Evolutionary conservation across 2,113 vertebrate species (phyloP).

Genomic region (Perognathus longimembris): DNA sequence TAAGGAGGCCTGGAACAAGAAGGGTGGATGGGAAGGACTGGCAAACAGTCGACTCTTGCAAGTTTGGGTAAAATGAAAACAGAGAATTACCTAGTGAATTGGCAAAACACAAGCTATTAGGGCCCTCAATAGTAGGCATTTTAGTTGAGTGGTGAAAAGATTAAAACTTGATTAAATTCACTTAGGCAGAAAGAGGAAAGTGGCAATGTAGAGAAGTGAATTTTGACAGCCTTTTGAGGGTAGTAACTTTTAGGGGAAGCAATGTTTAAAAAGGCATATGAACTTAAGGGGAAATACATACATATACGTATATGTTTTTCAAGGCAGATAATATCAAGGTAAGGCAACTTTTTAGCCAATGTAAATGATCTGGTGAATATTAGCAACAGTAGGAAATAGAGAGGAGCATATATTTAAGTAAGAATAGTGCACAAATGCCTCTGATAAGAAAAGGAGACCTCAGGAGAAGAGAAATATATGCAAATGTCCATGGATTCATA

Average conservation of each 20-base stretch:
- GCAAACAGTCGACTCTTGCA: background rate
- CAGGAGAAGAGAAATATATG: background rate
- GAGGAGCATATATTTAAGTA: background rate
- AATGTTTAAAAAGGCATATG: background rate
- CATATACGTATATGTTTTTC: background rate
- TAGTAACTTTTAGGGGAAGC: background rate
- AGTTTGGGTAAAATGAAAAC: constrained; percentile 23
- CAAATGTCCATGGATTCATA: background rate
- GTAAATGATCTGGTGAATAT: background rate
- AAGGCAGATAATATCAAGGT: background rate
- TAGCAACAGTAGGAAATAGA: background rate
- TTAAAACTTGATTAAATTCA: constrained; percentile 7
- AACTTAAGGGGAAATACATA: background rate
- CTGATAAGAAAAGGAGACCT: background rate
- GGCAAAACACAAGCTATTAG: constrained; percentile 25
- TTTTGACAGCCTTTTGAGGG: background rate
- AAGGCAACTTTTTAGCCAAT: background rate
- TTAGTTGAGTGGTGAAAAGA: background rate
- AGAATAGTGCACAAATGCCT: background rate
- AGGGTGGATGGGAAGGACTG: background rate
- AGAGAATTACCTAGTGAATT: constrained; percentile 12
- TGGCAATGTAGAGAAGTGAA: background rate
- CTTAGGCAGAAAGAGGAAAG: background rate
- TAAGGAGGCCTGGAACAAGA: constrained; percentile 26
- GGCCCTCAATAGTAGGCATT: background rate